A percentile compares a stretch with the other conserved stretches of the same genome.
phyloP scores from a whole-genome alignment of 2,888 invertebrate genomes.

The Dyspetes luteomarginatus region DNA sequence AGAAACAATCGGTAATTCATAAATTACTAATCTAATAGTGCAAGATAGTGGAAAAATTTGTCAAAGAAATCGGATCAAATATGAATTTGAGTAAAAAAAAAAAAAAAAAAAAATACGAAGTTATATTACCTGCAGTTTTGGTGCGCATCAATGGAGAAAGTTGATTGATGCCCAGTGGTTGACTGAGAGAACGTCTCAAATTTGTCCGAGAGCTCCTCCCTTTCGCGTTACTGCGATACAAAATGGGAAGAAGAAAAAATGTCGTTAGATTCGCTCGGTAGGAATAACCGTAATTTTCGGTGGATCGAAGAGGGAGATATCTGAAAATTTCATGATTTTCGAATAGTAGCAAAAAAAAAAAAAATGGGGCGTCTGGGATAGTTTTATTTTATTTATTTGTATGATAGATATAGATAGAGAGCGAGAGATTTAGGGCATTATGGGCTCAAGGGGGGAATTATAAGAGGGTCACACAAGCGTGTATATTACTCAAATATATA shows the following conservation, averaged over 20 bases:
- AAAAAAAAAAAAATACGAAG: not conserved
- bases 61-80: not conserved
- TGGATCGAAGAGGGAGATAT: constrained; percentile 45
- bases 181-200: constrained; percentile 88
- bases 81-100: not conserved
- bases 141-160: constrained; percentile 85
- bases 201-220: constrained; percentile 82
- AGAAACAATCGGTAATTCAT: not conserved
- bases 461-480: constrained; percentile 74
- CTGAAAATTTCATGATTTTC: constrained; percentile 59
- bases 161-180: constrained; percentile 87
- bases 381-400: constrained; percentile 32
- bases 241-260: constrained; percentile 53
- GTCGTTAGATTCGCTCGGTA: constrained; percentile 19
- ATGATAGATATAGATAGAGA: constrained; percentile 30
- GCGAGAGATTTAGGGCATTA: constrained; percentile 42
- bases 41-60: not conserved
- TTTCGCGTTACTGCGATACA: constrained; percentile 80
- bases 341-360: constrained; percentile 27
- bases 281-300: constrained; percentile 24
- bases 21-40: not conserved
- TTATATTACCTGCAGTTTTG: constrained; percentile 83
- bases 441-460: constrained; percentile 45
- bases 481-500: constrained; percentile 70
- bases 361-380: constrained; percentile 30